Percentiles rank a stretch among this genome's conserved stretches.
Evolutionary conservation across 1,140 invertebrate genomes (phyloP).

Genomic region (Conus betulinus): DNA sequence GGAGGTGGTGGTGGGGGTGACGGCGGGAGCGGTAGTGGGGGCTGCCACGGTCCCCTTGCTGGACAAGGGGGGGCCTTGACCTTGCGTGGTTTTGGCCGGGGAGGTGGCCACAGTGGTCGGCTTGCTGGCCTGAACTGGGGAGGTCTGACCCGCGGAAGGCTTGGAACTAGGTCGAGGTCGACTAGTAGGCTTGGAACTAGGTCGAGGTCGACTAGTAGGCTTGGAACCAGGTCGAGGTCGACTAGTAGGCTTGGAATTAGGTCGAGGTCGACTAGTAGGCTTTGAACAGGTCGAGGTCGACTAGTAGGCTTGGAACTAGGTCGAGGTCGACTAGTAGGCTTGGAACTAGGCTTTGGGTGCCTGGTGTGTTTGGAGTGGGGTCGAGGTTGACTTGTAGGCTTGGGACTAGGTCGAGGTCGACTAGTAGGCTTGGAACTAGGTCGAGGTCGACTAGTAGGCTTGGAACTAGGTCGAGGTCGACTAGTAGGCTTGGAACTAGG

Average conservation of each 20-base stretch:
- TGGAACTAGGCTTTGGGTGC: neutral
- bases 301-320: neutral
- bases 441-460: neutral
- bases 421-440: neutral
- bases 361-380: neutral
- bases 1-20: neutral
- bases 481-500: neutral
- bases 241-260: no score
- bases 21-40: neutral
- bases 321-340: neutral
- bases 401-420: neutral
- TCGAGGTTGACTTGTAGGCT: neutral
- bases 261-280: no score
- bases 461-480: neutral
- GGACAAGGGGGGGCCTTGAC: neutral
- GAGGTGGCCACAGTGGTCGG: neutral
- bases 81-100: neutral
- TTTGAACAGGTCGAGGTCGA: neutral
- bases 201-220: no score
- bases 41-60: neutral
- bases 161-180: neutral
- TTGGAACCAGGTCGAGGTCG: no score
- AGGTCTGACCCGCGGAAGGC: neutral
- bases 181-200: neutral
- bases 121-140: neutral